phyloP scores from a whole-genome alignment of 2,888 invertebrate species.

The Sminthurides aquaticus region DNA sequence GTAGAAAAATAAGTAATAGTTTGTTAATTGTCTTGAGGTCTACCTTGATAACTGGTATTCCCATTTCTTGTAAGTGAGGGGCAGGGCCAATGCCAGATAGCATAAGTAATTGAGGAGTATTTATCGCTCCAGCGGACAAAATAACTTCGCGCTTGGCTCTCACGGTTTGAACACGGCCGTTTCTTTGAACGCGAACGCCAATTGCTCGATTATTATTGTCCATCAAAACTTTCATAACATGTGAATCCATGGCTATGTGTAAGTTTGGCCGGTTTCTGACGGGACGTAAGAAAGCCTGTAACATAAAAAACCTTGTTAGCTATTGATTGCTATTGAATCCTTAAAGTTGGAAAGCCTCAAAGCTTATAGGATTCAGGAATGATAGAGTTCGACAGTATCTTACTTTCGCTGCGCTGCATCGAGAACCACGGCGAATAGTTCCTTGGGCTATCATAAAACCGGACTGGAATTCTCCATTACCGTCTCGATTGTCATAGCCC shows the following conservation, averaged over 20 bases:
- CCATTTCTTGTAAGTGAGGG: conserved; percentile 63
- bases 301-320: not conserved
- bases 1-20: not conserved
- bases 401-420: conserved; percentile 71
- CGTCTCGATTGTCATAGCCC: conserved; percentile 78
- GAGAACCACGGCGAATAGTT: conserved; percentile 75
- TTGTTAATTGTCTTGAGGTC: conserved; percentile 26
- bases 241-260: conserved; percentile 71
- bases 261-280: conserved; percentile 68
- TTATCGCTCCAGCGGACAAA: conserved; percentile 80
- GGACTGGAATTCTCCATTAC: conserved; percentile 78
- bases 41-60: conserved; percentile 59
- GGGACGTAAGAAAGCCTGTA: conserved; percentile 70
- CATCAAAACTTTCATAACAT: conserved; percentile 68
- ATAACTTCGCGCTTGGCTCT: conserved; percentile 73
- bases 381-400: too few relatives aligned
- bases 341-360: too few relatives aligned
- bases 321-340: too few relatives aligned
- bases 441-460: conserved; percentile 80
- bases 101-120: conserved; percentile 75
- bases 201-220: conserved; percentile 68
- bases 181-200: conserved; percentile 69
- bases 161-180: conserved; percentile 55
- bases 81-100: conserved; percentile 79
- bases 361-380: not conserved